Conservation (phyloP, 2,888 invertebrate species). For the Sericinus montela region DNA sequence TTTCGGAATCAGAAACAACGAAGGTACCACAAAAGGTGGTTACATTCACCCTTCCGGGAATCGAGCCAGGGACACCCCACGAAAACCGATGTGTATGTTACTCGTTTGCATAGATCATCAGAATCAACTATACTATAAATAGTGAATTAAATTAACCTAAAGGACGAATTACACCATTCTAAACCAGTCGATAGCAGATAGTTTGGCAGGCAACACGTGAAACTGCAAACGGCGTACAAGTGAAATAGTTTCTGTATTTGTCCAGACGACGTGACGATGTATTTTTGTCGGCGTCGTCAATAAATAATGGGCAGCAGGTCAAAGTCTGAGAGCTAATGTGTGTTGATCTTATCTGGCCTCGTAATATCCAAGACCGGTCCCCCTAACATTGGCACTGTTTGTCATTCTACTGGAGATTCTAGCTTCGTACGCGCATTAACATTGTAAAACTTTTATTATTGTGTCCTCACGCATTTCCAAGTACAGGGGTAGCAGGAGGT, state of each 20-base stretch:
- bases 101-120: no score
- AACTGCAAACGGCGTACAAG: slow-evolving; percentile 1
- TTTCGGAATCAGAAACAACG: no score
- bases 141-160: no score
- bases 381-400: slow-evolving; percentile 30
- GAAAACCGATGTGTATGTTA: no score
- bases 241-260: slow-evolving; percentile 18
- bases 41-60: no score
- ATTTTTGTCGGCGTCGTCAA: slow-evolving; percentile 66
- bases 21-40: no score
- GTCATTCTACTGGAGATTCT: neutral
- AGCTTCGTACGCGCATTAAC: no score
- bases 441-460: no score
- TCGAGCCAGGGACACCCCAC: no score
- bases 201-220: neutral
- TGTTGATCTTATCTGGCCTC: slow-evolving; percentile 61
- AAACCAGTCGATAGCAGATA: neutral
- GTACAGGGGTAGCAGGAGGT: no score
- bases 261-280: slow-evolving; percentile 44
- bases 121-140: no score
- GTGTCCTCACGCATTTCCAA: no score
- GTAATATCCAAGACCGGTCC: slow-evolving; percentile 37
- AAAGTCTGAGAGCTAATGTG: slow-evolving; percentile 67
- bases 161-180: neutral
- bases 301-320: slow-evolving; percentile 59